Evolutionary conservation across 2,888 invertebrate genomes (phyloP).

Genomic region (Ephialtes manifestator): DNA sequence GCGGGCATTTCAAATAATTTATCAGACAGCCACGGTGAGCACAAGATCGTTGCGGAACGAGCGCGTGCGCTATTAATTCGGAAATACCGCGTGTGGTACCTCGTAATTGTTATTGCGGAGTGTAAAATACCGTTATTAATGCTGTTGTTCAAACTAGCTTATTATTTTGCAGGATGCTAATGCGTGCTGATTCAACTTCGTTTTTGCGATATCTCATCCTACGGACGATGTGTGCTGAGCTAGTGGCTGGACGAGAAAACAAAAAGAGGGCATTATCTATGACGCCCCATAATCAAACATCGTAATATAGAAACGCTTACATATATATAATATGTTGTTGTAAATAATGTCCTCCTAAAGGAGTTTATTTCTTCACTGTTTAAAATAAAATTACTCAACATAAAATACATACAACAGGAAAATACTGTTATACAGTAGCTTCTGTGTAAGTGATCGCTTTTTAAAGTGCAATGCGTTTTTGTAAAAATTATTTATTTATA

Average conservation of each 20-base stretch:
- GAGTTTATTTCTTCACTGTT: no score
- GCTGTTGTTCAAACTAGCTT: background rate
- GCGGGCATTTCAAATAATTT: slow-evolving; percentile 40
- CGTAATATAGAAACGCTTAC: no score
- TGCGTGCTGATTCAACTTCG: background rate
- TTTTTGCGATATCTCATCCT: slow-evolving; percentile 10
- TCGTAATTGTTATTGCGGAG: slow-evolving; percentile 40
- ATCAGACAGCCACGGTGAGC: slow-evolving; percentile 5
- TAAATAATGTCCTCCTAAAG: no score
- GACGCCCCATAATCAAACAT: no score
- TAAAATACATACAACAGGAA: no score
- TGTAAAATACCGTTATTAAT: slow-evolving; percentile 33
- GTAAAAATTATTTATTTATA: no score
- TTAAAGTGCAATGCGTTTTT: no score
- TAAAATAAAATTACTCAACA: no score
- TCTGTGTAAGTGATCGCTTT: no score
- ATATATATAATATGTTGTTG: no score
- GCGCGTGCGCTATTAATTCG: slow-evolving; percentile 15
- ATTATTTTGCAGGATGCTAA: background rate
- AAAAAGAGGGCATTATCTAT: background rate
- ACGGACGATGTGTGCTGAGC: background rate
- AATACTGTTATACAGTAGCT: no score
- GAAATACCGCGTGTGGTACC: background rate
- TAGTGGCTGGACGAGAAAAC: background rate
- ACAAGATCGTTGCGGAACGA: slow-evolving; percentile 9